A percentile compares a stretch with the other conserved stretches of the same genome.
Conservation (phyloP, 2,888 invertebrate species). For the Netelia inedita region DNA sequence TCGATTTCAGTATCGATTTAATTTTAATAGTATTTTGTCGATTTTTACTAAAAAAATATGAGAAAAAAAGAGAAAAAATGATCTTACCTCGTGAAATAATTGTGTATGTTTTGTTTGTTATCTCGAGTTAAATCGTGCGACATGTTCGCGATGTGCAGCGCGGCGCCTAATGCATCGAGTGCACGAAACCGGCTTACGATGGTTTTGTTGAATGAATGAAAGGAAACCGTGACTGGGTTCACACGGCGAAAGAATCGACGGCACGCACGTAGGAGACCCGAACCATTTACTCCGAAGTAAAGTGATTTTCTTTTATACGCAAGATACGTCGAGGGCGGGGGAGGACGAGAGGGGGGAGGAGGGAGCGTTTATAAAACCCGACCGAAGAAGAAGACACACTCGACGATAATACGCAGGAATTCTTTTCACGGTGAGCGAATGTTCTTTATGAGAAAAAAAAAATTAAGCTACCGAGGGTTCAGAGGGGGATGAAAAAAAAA, state of each 20-base stretch:
- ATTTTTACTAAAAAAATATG: no score
- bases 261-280: conserved; percentile 76
- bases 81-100: conserved; percentile 68
- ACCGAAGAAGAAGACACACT: no score
- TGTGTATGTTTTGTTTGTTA: neutral
- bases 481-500: no score
- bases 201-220: conserved; percentile 77
- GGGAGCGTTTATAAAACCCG: neutral
- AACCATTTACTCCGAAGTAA: conserved; percentile 80
- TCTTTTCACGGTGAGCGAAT: no score
- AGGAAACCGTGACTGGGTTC: conserved; percentile 82
- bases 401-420: no score
- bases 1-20: no score
- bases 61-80: no score
- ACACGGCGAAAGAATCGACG: conserved; percentile 76
- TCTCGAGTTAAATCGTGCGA: conserved; percentile 79
- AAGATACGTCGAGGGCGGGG: conserved; percentile 47
- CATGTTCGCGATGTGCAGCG: conserved; percentile 81
- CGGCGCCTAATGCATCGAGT: conserved; percentile 19
- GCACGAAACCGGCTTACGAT: conserved; percentile 9
- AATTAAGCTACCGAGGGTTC: no score
- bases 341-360: neutral
- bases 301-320: conserved; percentile 81
- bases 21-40: no score
- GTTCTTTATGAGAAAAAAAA: no score